Percentiles rank a stretch among this genome's conserved stretches.
phyloP scores from a whole-genome alignment of 2,797 vertebrate species.

The Epinephelus awoara region DNA sequence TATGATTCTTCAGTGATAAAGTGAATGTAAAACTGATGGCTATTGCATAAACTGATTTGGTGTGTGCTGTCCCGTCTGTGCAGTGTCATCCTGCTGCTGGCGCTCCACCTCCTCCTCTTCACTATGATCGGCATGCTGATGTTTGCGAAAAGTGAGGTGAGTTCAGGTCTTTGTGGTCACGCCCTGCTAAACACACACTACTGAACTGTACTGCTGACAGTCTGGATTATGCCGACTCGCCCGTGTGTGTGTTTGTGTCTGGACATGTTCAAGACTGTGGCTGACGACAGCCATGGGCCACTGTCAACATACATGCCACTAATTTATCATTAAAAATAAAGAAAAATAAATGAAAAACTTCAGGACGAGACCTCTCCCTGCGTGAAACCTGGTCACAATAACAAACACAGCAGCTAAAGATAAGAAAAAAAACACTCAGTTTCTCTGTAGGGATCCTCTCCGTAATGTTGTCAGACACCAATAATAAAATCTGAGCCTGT shows the following conservation, averaged over 20 bases:
- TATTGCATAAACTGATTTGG: not conserved
- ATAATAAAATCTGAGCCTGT: too few relatives aligned
- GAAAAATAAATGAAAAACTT: not conserved
- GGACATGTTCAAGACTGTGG: not conserved
- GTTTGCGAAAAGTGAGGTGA: constrained; percentile 91
- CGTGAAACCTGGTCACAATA: too few relatives aligned
- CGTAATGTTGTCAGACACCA: too few relatives aligned
- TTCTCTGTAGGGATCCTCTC: too few relatives aligned
- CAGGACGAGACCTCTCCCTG: too few relatives aligned
- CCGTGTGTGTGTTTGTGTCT: not conserved
- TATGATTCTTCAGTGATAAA: not conserved
- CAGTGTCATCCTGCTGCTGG: constrained; percentile 92
- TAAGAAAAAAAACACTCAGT: too few relatives aligned
- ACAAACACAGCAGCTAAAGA: too few relatives aligned
- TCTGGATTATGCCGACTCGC: too few relatives aligned
- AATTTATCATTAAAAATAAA: not conserved
- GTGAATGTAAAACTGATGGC: not conserved
- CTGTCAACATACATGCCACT: not conserved
- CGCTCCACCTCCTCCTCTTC: constrained; percentile 93
- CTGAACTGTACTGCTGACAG: not conserved
- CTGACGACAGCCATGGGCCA: not conserved
- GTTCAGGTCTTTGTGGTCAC: not conserved
- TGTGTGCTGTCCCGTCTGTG: constrained; percentile 19
- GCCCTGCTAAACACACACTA: not conserved
- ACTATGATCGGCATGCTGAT: constrained; percentile 96